These are phyloP conservation scores for Indicator indicator DNA, from an alignment of 2,113 vertebrate genomes.

Conservation along the genomic window DNA sequence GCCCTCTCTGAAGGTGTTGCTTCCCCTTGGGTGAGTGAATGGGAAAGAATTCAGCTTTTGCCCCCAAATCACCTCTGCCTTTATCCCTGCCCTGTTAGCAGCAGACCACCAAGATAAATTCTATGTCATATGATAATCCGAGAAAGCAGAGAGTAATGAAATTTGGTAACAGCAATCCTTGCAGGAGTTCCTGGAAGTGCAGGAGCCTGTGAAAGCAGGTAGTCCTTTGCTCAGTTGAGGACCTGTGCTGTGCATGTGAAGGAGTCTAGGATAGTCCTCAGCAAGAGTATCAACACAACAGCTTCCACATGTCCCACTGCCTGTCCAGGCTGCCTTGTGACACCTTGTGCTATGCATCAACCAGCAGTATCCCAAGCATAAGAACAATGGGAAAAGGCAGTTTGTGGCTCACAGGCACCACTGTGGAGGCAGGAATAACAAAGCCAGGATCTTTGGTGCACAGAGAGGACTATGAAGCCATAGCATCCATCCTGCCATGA, in stretches of 20 bases:
- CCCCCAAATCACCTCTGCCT: neutral
- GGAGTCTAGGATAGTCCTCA: neutral
- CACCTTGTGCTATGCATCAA: rapidly evolving
- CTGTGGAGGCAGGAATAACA: neutral
- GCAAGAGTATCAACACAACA: neutral
- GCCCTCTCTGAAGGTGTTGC: neutral
- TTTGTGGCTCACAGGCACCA: neutral
- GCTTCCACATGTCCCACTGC: rapidly evolving
- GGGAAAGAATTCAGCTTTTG: neutral
- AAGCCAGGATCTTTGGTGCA: neutral
- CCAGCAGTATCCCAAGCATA: neutral
- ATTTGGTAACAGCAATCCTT: neutral
- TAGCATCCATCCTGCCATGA: rapidly evolving
- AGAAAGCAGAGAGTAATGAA: neutral
- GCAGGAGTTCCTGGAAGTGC: neutral
- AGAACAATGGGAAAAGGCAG: neutral
- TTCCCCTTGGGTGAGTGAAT: neutral
- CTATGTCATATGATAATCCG: rapidly evolving
- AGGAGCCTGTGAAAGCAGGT: neutral
- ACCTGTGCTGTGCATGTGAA: neutral
- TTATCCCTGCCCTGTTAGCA: neutral
- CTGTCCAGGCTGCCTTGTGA: neutral
- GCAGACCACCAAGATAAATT: neutral
- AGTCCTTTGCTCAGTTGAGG: neutral
- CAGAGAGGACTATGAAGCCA: neutral